These are phyloP conservation scores for Psix sp. DNA, from an alignment of 1,140 invertebrate species.

Conservation along the genomic window DNA sequence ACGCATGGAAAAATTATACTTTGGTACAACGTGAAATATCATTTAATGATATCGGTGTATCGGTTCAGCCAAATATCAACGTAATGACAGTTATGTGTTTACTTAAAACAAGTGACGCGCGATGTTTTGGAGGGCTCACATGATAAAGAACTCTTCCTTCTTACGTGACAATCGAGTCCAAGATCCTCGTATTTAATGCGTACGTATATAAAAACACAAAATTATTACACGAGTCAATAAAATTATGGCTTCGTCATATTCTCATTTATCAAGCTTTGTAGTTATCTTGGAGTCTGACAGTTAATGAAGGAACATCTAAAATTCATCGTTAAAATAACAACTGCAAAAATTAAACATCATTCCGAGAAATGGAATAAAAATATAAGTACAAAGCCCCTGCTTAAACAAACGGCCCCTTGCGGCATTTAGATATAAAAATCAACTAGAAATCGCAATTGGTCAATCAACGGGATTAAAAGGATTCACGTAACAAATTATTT, in stretches of 20 bases:
- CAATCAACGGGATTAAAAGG: constrained; percentile 17
- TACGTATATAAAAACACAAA: constrained; percentile 41
- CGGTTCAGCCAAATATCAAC: constrained; percentile 14
- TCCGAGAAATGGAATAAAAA: constrained; percentile 38
- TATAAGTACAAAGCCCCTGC: constrained; percentile 36
- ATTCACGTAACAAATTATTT: constrained; percentile 18
- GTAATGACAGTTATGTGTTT: constrained; percentile 36
- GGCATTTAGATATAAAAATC: constrained; percentile 24
- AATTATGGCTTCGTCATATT: constrained; percentile 7
- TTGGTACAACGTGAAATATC: too few relatives aligned
- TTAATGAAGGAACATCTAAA: constrained; percentile 8
- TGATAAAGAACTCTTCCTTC: constrained; percentile 38
- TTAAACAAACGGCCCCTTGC: background rate
- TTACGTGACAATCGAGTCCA: constrained; percentile 39
- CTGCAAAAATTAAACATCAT: constrained; percentile 21
- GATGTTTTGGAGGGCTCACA: constrained; percentile 37
- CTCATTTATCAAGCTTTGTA: background rate
- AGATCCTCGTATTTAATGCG: constrained; percentile 21
- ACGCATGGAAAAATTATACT: background rate
- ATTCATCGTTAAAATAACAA: constrained; percentile 14
- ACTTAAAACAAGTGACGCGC: constrained; percentile 15
- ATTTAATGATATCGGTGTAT: constrained; percentile 8
- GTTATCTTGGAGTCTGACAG: background rate
- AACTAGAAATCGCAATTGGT: constrained; percentile 4
- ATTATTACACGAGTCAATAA: constrained; percentile 30